Conservation (phyloP, 64 coral and sea anemone species). For the Pachyseris speciosa region DNA sequence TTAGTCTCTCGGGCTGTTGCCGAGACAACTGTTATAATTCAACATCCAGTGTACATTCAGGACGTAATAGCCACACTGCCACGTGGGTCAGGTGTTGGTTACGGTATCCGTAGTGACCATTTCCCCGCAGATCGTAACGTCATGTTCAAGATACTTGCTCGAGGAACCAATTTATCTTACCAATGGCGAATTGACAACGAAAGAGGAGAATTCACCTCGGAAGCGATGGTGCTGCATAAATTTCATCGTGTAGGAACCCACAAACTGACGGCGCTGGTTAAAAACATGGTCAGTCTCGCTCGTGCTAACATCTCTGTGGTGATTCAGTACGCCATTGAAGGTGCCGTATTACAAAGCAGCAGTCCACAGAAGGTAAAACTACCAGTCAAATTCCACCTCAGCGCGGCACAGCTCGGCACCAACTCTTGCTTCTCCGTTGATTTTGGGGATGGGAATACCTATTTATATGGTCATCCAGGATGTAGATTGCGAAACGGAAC, state of each 20-base stretch:
- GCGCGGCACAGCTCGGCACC: background rate
- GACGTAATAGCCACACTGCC: background rate
- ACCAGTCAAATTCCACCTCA: background rate
- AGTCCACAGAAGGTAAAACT: background rate
- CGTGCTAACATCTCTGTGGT: background rate
- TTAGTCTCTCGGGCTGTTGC: background rate
- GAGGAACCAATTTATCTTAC: conserved; percentile 25
- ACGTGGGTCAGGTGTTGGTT: background rate
- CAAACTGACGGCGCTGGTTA: conserved; percentile 6
- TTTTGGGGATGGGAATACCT: background rate
- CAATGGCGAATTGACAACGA: background rate
- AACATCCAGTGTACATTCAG: background rate
- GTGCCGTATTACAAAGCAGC: background rate
- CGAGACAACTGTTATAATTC: background rate
- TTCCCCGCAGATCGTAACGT: background rate
- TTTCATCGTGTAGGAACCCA: background rate
- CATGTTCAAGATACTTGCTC: background rate
- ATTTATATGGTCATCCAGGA: conserved; percentile 5
- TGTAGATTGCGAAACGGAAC: background rate
- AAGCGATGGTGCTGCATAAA: background rate
- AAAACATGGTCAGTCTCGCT: conserved; percentile 21
- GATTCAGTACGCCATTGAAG: conserved; percentile 16
- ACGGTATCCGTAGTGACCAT: background rate
- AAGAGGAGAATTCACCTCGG: background rate
- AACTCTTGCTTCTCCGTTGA: conserved; percentile 3